These are phyloP conservation scores for Spermophilus dauricus DNA, from an alignment of 2,113 vertebrate genomes.

Conservation along the genomic window DNA sequence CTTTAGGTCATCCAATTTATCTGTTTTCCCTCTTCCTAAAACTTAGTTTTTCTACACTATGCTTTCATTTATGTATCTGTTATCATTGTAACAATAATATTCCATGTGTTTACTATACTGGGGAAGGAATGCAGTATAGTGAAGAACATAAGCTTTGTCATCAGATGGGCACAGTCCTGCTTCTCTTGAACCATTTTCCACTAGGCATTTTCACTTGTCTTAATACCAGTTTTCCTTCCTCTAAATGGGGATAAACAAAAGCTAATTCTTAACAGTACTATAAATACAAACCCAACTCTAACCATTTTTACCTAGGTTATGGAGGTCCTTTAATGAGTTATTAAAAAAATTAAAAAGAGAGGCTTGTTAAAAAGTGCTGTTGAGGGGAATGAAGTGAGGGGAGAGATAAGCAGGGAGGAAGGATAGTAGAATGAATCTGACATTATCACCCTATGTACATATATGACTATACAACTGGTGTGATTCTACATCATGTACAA, in stretches of 20 bases:
- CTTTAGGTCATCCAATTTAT: neutral
- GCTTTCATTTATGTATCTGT: neutral
- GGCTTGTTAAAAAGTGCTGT: neutral
- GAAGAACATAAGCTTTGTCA: neutral
- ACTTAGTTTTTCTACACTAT: neutral
- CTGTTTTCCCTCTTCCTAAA: neutral
- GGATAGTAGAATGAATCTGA: no score
- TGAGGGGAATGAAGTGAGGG: no score
- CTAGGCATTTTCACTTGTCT: neutral
- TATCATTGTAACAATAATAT: neutral
- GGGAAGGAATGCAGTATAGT: fast-evolving
- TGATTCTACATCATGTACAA: no score
- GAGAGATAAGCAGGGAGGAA: no score
- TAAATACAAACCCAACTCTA: neutral
- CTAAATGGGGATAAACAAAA: neutral
- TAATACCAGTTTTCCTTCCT: neutral
- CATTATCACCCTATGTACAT: no score
- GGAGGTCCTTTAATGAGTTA: neutral
- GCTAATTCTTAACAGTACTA: neutral
- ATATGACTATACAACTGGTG: no score
- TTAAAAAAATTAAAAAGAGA: neutral
- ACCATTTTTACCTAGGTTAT: neutral
- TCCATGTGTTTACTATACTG: neutral
- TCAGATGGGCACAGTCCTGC: neutral
- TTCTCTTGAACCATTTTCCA: neutral